Base-by-base conservation (phyloP, 2,888 invertebrate genomes). In the Scaeva pyrastri region DNA sequence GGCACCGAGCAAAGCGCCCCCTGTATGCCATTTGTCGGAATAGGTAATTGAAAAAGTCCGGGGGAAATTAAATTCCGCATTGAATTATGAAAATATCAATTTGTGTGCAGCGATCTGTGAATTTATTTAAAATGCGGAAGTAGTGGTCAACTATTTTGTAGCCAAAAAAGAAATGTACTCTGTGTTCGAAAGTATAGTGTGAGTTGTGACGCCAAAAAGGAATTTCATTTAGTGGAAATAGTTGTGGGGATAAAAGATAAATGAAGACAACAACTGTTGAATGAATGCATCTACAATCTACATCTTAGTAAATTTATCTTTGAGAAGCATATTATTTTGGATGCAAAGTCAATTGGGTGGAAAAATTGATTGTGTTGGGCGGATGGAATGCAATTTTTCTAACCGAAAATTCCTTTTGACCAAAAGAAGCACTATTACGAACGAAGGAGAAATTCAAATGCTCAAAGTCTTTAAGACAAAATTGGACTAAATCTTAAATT, bases 71-170 rank as follows among this genome's bases (percentile, higher is more conserved):
- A 68, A 39, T 21, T 50, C 10, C 45, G n/a, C n/a, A 48, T 41
- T 41, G 48, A 26, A 14, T 50, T n/a, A 14, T 10, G 2, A 21
- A n/a, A 12, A 16, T 52, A 23, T 52, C 48, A 70, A 70, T 70
- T 50, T 50, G 50, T 16, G 41, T 43, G 8, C 26, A 43, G 2
- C 10, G 64, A 55, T 19, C 52, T 66, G 2, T 74, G 50, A 74
- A 74, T 60, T 31, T 45, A 50, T 66, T 66, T 58, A 14, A 31
- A 68, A 50, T 68, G 66, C 48, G 66, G 66, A 68, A 68, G 50
- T 50, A 68, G 50, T 50, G 12, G 7, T 12, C 39, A 58, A 11
- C 56, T 11, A 6, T 1, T 6, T n/a, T 7, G 21, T 10, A 14
- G 19, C 16, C 36, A 31, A 3, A 21, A 11, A 23, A 31, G n/a